These are phyloP conservation scores for Zenarchopterus dispar DNA, from an alignment of 2,797 vertebrate species.

Conservation along the genomic window DNA sequence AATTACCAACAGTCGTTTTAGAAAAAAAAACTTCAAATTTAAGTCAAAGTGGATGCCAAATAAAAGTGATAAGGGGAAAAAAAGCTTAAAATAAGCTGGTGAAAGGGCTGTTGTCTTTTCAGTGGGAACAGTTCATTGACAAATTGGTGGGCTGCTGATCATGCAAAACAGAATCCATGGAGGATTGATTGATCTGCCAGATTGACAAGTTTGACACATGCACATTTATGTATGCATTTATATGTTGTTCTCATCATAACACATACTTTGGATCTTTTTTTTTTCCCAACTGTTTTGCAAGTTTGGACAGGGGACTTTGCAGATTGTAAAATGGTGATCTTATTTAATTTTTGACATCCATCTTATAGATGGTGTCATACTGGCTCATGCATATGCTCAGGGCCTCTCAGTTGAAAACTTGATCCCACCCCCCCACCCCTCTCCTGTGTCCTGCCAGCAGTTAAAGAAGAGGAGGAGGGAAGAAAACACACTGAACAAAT, in stretches of 20 bases:
- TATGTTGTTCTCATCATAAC: conserved; percentile 1
- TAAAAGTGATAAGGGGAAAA: conserved; percentile 33
- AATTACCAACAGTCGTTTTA: conserved; percentile 50
- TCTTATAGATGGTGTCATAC: conserved; percentile 53
- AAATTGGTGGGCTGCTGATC: conserved; percentile 24
- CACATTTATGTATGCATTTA: too few species aligned
- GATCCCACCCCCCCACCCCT: conserved; percentile 42
- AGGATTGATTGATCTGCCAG: conserved; percentile 35
- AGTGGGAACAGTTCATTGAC: conserved; percentile 3
- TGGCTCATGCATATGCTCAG: conserved; percentile 19
- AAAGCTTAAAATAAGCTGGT: conserved; percentile 26
- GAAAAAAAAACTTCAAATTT: conserved; percentile 30
- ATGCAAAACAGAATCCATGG: conserved; percentile 26
- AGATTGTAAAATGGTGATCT: conserved; percentile 48
- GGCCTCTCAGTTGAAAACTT: conserved; percentile 48
- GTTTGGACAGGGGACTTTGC: conserved; percentile 32
- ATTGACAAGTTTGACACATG: conserved; percentile 35
- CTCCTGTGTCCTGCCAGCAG: conserved; percentile 53
- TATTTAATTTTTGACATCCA: conserved; percentile 56
- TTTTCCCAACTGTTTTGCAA: conserved; percentile 35
- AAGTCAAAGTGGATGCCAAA: conserved; percentile 34
- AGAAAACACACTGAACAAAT: conserved; percentile 71
- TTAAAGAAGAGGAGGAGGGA: conserved; percentile 48
- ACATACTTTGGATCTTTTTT: conserved; percentile 19
- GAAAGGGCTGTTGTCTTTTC: conserved; percentile 6